Percentiles rank a stretch among this genome's conserved stretches.
Evolutionary conservation across 2,113 vertebrate species (phyloP).

Genomic region (Ptilorrhoa leucosticta): DNA sequence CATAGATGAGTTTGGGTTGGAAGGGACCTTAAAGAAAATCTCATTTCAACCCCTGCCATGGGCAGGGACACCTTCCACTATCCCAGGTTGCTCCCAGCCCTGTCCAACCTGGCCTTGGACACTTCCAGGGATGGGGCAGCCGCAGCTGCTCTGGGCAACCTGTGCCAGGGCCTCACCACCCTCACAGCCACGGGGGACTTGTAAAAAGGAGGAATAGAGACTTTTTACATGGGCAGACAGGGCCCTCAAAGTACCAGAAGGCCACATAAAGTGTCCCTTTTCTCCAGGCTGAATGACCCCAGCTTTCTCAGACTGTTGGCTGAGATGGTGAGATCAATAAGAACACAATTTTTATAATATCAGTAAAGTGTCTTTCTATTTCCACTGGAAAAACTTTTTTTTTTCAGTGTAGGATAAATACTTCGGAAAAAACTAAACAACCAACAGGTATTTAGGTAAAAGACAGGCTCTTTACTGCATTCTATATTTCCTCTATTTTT

Average conservation of each 20-base stretch:
- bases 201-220: background rate
- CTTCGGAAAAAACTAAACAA: background rate
- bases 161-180: too few species aligned
- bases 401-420: background rate
- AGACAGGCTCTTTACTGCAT: background rate
- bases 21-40: background rate
- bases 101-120: background rate
- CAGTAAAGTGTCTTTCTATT: background rate
- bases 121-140: background rate
- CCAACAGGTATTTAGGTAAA: background rate
- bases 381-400: background rate
- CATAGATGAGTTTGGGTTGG: background rate
- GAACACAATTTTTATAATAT: background rate
- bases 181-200: accelerated
- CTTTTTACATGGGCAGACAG: background rate
- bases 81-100: background rate
- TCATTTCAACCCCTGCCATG: background rate
- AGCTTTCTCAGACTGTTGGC: background rate
- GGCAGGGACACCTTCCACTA: background rate
- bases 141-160: background rate
- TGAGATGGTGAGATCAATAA: background rate
- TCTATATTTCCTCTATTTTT: background rate
- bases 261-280: background rate
- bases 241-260: background rate
- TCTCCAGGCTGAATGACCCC: background rate